Evolutionary conservation across 2,888 invertebrate species (phyloP).

Genomic region (Drosophila cracens): DNA sequence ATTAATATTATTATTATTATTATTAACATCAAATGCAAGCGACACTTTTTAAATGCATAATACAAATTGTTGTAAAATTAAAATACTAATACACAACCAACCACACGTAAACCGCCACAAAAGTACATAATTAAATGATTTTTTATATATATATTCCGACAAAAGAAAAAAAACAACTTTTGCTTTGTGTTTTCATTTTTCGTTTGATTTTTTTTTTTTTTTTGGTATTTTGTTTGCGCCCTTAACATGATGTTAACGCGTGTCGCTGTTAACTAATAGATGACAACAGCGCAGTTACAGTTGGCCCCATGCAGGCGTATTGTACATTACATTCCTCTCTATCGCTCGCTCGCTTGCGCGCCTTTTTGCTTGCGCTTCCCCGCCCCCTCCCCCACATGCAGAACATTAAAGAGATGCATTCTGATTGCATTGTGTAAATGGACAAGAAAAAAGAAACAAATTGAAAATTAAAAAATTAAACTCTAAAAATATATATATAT

Average conservation of each 20-base stretch:
- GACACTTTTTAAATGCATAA: slow-evolving; percentile 32
- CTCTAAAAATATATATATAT: slow-evolving; percentile 29
- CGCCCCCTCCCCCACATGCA: background rate
- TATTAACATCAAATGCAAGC: slow-evolving; percentile 38
- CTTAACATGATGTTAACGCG: slow-evolving; percentile 32
- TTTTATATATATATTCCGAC: slow-evolving; percentile 67
- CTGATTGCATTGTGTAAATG: slow-evolving; percentile 23
- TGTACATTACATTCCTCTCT: slow-evolving; percentile 14
- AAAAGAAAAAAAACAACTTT: slow-evolving; percentile 42
- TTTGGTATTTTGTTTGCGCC: slow-evolving; percentile 33
- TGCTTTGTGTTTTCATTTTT: slow-evolving; percentile 54
- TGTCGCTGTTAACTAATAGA: slow-evolving; percentile 29
- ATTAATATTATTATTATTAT: slow-evolving; percentile 45
- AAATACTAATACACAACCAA: slow-evolving; percentile 31
- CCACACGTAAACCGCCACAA: slow-evolving; percentile 44
- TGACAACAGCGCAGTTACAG: slow-evolving; percentile 1
- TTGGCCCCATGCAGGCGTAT: slow-evolving; percentile 18
- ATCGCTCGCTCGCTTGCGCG: background rate
- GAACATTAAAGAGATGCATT: slow-evolving; percentile 24
- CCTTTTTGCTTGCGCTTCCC: slow-evolving; percentile 3
- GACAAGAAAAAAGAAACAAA: background rate
- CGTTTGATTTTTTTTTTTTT: slow-evolving; percentile 14
- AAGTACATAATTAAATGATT: slow-evolving; percentile 70
- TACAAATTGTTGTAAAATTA: slow-evolving; percentile 46
- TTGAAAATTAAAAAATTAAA: slow-evolving; percentile 25